Base-by-base conservation (phyloP, 2,797 vertebrate species). In the Pagetopsis macropterus region DNA sequence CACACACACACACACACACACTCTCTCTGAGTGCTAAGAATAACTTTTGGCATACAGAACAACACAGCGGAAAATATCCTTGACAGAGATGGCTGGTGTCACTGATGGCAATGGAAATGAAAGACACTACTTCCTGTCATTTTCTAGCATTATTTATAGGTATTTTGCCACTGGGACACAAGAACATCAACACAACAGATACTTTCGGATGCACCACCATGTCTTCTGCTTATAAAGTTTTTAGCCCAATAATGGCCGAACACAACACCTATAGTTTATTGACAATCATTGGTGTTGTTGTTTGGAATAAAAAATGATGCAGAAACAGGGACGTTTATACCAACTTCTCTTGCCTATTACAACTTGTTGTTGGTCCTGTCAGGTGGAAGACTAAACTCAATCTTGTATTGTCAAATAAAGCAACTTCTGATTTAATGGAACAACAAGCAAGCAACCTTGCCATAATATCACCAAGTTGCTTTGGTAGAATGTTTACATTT, bases 21-120 rank as follows among this genome's bases (percentile, higher is more conserved):
- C 9, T 59, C 19, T 60, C 71, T 52, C 9, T 27, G 52, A 62
- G 46, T 17, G 62, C 67, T 78, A 58, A 73, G 46, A 78, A 83
- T 78, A 83, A 76, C 78, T 61, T 4, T 40, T 52, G 43, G 41
- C 6, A 11, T 19, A 54, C 57, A 58, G 62, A 79, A 70, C 55
- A 79, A 77, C 76, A 73, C 66, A 75, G 50, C 63, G 63, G 48
- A 67, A 37, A 76, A 64, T n/a, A 51, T 37, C 27, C 19, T 9
- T 11, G 12, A 11, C 37, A 50, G 51, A 44, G 51, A 50, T 51
- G 17, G 49, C 61, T 40, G 51, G 62, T 1, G 13, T 56, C 16
- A 70, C 16, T 59, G 46, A 3, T 48, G 27, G 17, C 8, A 15
- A 1, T 6, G 8, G 9, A 45, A 33, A 41, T 9, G 9, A 9